These are phyloP conservation scores for Prenolepis imparis DNA, from an alignment of 2,888 invertebrate genomes.

Conservation along the genomic window DNA sequence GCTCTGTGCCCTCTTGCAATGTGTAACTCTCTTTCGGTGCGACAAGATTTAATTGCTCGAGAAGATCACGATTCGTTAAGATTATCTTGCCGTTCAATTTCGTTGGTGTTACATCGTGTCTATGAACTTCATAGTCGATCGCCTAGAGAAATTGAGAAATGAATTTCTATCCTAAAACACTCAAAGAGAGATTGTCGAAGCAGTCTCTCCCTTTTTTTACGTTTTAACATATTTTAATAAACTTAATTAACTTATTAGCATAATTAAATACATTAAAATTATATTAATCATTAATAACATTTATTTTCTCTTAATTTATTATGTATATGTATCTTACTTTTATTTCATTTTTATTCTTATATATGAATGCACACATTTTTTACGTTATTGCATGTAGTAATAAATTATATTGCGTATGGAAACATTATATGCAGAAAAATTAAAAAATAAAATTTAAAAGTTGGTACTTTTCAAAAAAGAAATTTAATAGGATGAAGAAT, in stretches of 20 bases:
- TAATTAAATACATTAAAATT: neutral
- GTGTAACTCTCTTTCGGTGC: constrained; percentile 46
- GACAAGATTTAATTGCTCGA: constrained; percentile 15
- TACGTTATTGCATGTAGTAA: neutral
- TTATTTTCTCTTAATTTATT: neutral
- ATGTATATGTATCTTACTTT: neutral
- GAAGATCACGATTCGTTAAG: constrained; percentile 32
- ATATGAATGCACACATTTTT: neutral
- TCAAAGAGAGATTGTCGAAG: neutral
- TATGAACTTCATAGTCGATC: constrained; percentile 40
- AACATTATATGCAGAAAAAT: neutral
- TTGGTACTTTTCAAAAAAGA: neutral
- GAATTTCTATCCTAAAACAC: neutral
- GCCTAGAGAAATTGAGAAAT: constrained; percentile 49
- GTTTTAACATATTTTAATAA: neutral
- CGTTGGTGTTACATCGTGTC: constrained; percentile 12
- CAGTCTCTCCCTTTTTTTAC: neutral
- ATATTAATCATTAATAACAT: neutral
- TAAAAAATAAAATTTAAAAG: neutral
- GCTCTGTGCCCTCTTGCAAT: constrained; percentile 72
- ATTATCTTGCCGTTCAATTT: neutral
- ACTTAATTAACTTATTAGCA: neutral
- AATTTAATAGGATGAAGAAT: neutral
- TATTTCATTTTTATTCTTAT: neutral
- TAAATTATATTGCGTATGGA: neutral